Conservation (phyloP, 2,888 invertebrate genomes). For the Philereme transversata region DNA sequence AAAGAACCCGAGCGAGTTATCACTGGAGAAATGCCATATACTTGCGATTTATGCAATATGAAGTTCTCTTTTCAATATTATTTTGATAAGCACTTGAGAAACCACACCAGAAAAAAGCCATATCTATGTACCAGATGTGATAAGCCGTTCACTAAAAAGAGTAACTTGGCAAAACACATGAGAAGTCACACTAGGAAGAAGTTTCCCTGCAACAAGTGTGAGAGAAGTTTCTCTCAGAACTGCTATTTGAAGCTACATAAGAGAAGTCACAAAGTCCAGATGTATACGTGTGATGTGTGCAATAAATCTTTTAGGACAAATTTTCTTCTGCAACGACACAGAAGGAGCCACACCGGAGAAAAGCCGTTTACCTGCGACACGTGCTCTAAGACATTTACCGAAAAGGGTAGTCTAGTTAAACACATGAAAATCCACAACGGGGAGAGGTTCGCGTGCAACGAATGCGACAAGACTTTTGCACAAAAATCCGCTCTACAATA, state of each 20-base stretch:
- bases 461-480: constrained; percentile 6
- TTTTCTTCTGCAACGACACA: constrained; percentile 19
- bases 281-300: background rate
- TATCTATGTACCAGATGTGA: constrained; percentile 4
- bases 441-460: constrained; percentile 8
- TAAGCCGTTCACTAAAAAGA: background rate
- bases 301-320: constrained; percentile 14
- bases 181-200: constrained; percentile 2
- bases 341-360: constrained; percentile 12
- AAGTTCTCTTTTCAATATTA: no score
- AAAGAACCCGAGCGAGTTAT: background rate
- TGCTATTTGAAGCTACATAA: no score
- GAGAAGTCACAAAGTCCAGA: no score
- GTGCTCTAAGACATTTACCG: constrained; percentile 10
- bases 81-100: no score
- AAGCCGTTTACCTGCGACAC: constrained; percentile 18
- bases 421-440: constrained; percentile 12
- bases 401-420: constrained; percentile 8
- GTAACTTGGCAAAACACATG: constrained; percentile 11
- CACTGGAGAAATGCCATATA: background rate
- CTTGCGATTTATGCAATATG: no score
- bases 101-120: constrained; percentile 1
- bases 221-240: no score
- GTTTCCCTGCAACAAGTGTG: no score
- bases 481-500: constrained; percentile 1